phyloP scores from a whole-genome alignment of 2,888 invertebrate species.

The Drosophila anomalata region DNA sequence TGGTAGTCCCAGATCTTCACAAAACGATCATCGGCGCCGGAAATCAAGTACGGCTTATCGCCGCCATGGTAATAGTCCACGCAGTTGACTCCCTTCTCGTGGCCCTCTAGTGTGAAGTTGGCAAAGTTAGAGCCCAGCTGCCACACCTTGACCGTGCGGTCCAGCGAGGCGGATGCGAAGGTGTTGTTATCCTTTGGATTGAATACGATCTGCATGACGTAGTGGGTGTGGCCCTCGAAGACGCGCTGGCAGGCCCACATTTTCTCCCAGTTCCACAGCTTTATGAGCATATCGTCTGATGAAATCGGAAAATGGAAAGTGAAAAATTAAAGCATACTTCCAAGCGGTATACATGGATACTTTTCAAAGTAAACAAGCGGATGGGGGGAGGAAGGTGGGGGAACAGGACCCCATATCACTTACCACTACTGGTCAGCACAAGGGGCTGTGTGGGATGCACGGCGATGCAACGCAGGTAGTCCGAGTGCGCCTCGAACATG shows the following conservation, averaged over 20 bases:
- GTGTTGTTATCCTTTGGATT: constrained; percentile 99
- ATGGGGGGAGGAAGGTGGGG: constrained; percentile 2
- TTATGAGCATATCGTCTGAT: constrained; percentile 98
- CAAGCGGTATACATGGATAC: neutral
- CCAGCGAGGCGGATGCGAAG: constrained; percentile 99
- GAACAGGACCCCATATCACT: constrained; percentile 76
- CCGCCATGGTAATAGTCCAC: constrained; percentile 99
- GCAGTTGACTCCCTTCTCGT: constrained; percentile 99
- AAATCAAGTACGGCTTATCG: constrained; percentile 99
- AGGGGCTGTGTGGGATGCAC: constrained; percentile 99
- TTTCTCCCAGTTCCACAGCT: constrained; percentile 99
- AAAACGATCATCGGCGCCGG: constrained; percentile 98
- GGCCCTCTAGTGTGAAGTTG: constrained; percentile 98
- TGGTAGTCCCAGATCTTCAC: constrained; percentile 99
- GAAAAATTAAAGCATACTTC: constrained; percentile 27
- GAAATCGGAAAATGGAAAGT: constrained; percentile 7
- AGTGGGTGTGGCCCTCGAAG: constrained; percentile 99
- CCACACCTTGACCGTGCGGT: constrained; percentile 99
- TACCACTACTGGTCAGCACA: constrained; percentile 97
- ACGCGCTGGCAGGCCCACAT: constrained; percentile 99
- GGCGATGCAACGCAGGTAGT: constrained; percentile 97
- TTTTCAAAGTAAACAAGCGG: constrained; percentile 18
- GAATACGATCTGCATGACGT: constrained; percentile 99
- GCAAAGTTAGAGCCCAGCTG: constrained; percentile 98
- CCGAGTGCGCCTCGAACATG: constrained; percentile 98